A percentile compares a stretch with the other conserved stretches of the same genome.
Evolutionary conservation across 2,113 vertebrate species (phyloP).

Genomic region (Sylvilagus bachmani): DNA sequence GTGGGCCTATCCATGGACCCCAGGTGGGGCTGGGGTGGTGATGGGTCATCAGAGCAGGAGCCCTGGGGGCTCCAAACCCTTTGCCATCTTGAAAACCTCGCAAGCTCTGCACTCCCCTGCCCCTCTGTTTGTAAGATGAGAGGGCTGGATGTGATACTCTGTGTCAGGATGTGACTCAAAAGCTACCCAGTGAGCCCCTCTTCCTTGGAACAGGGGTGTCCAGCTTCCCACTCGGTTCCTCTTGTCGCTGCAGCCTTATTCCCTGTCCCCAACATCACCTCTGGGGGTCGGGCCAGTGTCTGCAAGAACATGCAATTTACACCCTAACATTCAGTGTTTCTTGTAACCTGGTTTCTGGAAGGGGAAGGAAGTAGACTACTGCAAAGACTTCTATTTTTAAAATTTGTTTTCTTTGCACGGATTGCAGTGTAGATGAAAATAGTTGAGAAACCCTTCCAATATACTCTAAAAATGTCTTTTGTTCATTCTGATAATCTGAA

Average conservation of each 20-base stretch:
- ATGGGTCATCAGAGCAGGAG: not conserved
- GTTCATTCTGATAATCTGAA: constrained; percentile 36
- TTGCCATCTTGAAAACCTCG: not conserved
- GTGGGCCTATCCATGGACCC: not conserved
- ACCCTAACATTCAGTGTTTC: not conserved
- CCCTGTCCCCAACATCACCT: not conserved
- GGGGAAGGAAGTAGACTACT: constrained; percentile 22
- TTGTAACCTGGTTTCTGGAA: constrained; percentile 14
- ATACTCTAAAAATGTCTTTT: not conserved
- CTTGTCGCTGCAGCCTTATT: not conserved
- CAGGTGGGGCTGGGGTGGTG: not conserved
- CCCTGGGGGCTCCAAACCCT: not conserved
- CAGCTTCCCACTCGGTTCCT: not conserved
- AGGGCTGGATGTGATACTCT: not conserved
- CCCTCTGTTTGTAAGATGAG: not conserved
- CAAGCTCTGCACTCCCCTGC: not conserved
- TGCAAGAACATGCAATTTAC: not conserved
- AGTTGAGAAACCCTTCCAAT: constrained; percentile 15
- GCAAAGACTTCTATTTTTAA: constrained; percentile 31
- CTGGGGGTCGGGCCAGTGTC: not conserved
- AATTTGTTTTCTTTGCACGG: not conserved
- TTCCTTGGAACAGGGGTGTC: not conserved
- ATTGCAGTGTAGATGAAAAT: constrained; percentile 13
- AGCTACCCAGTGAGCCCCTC: not conserved
- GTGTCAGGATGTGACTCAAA: not conserved